phyloP scores from a whole-genome alignment of 2,113 vertebrate genomes.

The Carassius gibelio region DNA sequence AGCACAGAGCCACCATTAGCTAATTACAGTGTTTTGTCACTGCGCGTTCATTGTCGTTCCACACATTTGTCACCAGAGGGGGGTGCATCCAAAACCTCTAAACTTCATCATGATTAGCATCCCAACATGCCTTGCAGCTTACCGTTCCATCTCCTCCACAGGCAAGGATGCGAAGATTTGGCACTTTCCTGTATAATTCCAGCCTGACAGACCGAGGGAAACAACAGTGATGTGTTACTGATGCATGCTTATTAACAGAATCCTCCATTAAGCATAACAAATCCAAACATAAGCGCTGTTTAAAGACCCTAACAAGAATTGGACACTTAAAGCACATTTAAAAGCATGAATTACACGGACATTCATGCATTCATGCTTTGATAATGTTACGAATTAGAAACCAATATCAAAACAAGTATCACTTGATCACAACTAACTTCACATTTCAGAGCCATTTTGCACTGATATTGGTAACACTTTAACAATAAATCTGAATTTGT shows the following conservation, averaged over 20 bases:
- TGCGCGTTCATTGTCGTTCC: neutral
- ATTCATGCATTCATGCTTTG: neutral
- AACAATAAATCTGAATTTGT: neutral
- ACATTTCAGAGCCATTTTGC: neutral
- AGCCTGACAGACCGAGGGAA: conserved; percentile 73
- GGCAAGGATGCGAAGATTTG: conserved; percentile 93
- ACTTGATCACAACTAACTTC: neutral
- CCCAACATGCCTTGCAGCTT: conserved; percentile 59
- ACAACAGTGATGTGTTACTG: neutral
- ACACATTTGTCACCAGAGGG: conserved; percentile 22
- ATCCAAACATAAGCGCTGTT: neutral
- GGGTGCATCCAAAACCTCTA: neutral
- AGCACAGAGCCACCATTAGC: neutral
- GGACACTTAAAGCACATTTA: neutral
- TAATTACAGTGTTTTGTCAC: neutral
- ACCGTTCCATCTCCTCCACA: conserved; percentile 97
- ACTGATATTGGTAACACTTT: neutral
- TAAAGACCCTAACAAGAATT: neutral
- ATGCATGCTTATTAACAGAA: conserved; percentile 6
- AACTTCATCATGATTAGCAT: neutral
- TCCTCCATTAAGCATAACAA: neutral
- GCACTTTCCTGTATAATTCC: conserved; percentile 97
- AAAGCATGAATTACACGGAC: neutral
- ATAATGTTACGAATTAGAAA: no score
- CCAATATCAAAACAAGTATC: neutral